Evolutionary conservation across 2,888 invertebrate species (phyloP).

Genomic region (Malachius bipustulatus): DNA sequence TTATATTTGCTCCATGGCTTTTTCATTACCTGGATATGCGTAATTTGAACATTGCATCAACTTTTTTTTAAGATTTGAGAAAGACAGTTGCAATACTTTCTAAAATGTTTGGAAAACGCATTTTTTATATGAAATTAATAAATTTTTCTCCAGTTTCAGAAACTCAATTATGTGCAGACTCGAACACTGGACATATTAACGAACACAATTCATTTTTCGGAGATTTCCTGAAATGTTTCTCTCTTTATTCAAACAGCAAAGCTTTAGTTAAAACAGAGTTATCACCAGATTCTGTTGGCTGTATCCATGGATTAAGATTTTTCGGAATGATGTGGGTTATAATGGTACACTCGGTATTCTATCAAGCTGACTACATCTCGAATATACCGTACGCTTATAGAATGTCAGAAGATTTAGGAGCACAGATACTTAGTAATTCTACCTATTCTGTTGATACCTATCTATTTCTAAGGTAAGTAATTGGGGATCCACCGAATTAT

Average conservation of each 20-base stretch:
- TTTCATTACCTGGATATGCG: no score
- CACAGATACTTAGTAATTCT: constrained; percentile 37
- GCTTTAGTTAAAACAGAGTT: constrained; percentile 34
- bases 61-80: no score
- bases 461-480: constrained; percentile 35
- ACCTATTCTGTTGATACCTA: constrained; percentile 40
- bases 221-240: constrained; percentile 39
- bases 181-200: no score
- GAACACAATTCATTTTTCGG: no score
- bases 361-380: constrained; percentile 32
- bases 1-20: no score
- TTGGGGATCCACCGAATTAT: no score
- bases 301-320: constrained; percentile 42
- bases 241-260: constrained; percentile 38
- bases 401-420: constrained; percentile 29
- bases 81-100: no score
- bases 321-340: constrained; percentile 47
- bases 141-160: no score
- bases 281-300: constrained; percentile 29
- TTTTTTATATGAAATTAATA: no score
- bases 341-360: constrained; percentile 40
- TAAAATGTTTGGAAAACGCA: no score
- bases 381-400: constrained; percentile 33
- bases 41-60: no score
- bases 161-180: no score